A percentile compares a stretch with the other conserved stretches of the same genome.
Evolutionary conservation across 2,113 vertebrate species (phyloP).

Genomic region (Cisticola juncidis): DNA sequence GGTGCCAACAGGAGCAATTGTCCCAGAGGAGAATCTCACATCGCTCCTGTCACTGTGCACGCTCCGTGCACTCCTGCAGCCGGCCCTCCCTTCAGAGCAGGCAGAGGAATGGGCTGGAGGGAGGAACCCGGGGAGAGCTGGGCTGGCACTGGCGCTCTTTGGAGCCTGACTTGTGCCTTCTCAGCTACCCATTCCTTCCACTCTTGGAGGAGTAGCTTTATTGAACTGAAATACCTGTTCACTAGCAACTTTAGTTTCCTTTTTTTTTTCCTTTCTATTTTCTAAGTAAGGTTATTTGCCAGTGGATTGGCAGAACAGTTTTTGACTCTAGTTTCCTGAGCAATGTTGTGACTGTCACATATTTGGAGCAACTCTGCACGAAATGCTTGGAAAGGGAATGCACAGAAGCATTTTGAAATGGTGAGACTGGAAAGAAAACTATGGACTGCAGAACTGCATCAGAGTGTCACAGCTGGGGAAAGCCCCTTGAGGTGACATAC

Average conservation of each 20-base stretch:
- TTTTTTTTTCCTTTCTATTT: background rate
- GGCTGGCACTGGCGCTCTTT: background rate
- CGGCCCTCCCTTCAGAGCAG: background rate
- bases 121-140: fast-evolving
- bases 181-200: background rate
- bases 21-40: background rate
- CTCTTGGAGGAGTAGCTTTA: background rate
- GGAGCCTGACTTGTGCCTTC: background rate
- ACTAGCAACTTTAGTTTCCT: background rate
- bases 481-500: background rate
- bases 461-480: background rate
- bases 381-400: background rate
- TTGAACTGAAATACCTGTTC: background rate
- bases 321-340: background rate
- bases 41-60: fast-evolving
- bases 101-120: fast-evolving
- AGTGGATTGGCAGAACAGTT: background rate
- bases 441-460: background rate
- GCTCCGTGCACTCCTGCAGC: background rate
- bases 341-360: background rate
- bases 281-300: background rate
- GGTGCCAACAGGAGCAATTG: background rate
- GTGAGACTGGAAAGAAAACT: background rate
- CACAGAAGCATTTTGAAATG: background rate
- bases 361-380: background rate